phyloP scores from a whole-genome alignment of 2,797 vertebrate genomes.

The Clarias pachynema region DNA sequence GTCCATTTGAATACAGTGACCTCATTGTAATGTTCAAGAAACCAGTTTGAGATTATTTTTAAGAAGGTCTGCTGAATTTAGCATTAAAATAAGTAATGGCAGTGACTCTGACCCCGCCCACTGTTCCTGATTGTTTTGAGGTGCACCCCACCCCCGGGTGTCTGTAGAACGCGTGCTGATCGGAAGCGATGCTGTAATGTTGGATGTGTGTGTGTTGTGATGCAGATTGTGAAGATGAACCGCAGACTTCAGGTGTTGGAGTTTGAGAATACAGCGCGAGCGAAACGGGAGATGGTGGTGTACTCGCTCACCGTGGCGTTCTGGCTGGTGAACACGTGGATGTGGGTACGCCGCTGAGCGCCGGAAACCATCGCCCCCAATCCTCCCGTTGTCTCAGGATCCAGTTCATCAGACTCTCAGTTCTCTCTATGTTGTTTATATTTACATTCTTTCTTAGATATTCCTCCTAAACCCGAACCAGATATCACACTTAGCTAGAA shows the following conservation, averaged over 20 bases:
- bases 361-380: background rate
- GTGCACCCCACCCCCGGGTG: too few relatives aligned
- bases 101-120: background rate
- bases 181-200: background rate
- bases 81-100: background rate
- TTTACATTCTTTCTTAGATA: background rate
- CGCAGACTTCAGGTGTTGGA: conserved; percentile 93
- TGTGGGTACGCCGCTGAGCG: conserved; percentile 92
- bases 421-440: background rate
- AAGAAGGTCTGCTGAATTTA: background rate
- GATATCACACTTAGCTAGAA: background rate
- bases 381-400: conserved; percentile 8
- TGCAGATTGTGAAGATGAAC: conserved; percentile 95
- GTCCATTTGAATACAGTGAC: too few relatives aligned
- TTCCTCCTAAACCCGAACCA: background rate
- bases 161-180: background rate
- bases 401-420: background rate
- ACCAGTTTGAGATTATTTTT: background rate
- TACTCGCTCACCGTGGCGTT: conserved; percentile 94
- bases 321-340: conserved; percentile 96
- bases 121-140: background rate
- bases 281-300: conserved; percentile 91
- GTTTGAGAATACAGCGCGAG: conserved; percentile 94
- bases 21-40: too few relatives aligned
- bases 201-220: background rate